These are phyloP conservation scores for Calyptommatus sinebrachiatus DNA, from an alignment of 2,113 vertebrate species.

Conservation along the genomic window DNA sequence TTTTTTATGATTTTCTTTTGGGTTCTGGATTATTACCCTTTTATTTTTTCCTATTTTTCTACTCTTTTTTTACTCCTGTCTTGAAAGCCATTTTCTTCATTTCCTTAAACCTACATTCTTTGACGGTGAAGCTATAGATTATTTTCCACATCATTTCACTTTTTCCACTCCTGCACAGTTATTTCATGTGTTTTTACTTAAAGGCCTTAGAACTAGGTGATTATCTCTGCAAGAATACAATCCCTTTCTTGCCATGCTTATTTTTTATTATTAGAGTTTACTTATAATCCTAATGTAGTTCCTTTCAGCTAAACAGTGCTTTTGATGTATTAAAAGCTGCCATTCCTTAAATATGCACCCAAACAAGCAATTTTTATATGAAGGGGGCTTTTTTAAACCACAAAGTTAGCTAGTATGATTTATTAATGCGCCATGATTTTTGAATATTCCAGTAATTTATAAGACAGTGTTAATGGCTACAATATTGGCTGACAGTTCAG, in stretches of 20 bases:
- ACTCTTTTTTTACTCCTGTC: slow-evolving; percentile 23
- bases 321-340: slow-evolving; percentile 16
- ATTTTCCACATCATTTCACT: slow-evolving; percentile 30
- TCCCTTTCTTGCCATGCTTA: slow-evolving; percentile 1
- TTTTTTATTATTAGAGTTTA: background rate
- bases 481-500: background rate
- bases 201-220: slow-evolving; percentile 32
- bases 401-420: background rate
- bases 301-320: slow-evolving; percentile 40
- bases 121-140: slow-evolving; percentile 40
- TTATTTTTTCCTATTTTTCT: slow-evolving; percentile 19
- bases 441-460: background rate
- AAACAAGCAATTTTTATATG: background rate
- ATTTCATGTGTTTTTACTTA: slow-evolving; percentile 41
- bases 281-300: slow-evolving; percentile 6
- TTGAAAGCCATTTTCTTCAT: background rate
- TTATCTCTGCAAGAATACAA: background rate
- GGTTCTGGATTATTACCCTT: background rate
- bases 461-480: background rate
- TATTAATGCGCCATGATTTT: slow-evolving; percentile 2
- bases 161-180: slow-evolving; percentile 37
- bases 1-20: slow-evolving; percentile 13
- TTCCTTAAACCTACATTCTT: slow-evolving; percentile 35
- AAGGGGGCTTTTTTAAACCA: slow-evolving; percentile 24
- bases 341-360: background rate